Conservation (phyloP, 2,888 invertebrate genomes). For the Acronicta aceris region DNA sequence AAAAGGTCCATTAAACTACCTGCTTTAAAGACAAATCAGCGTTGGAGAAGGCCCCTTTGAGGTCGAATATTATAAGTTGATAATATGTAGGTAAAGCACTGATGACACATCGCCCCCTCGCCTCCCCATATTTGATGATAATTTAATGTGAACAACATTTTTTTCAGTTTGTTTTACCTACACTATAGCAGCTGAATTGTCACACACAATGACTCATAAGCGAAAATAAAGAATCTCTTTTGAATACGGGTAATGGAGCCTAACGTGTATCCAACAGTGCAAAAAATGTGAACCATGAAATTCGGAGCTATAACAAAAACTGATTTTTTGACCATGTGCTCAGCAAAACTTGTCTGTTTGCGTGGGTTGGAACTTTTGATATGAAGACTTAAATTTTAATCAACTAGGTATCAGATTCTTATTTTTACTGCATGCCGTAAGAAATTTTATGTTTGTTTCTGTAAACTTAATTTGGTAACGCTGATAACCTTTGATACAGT, state of each 20-base stretch:
- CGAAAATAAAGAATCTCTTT: constrained; percentile 38
- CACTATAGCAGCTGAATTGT: constrained; percentile 67
- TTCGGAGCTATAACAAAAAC: constrained; percentile 22
- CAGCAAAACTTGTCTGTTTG: constrained; percentile 6
- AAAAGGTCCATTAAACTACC: constrained; percentile 80
- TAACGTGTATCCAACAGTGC: constrained; percentile 30
- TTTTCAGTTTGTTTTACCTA: constrained; percentile 52
- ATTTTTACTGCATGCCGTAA: neutral
- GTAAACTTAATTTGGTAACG: constrained; percentile 4
- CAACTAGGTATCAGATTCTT: constrained; percentile 1
- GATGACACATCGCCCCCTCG: constrained; percentile 73
- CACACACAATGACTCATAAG: constrained; percentile 65
- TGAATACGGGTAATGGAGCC: constrained; percentile 44
- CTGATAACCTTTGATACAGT: constrained; percentile 41
- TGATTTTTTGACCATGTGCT: constrained; percentile 22
- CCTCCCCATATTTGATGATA: constrained; percentile 58
- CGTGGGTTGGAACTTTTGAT: neutral
- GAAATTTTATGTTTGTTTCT: neutral
- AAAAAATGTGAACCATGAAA: constrained; percentile 42
- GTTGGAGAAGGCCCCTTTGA: constrained; percentile 62
- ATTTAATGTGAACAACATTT: constrained; percentile 55
- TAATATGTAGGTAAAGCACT: constrained; percentile 49
- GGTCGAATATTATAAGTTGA: constrained; percentile 57
- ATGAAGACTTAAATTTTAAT: neutral
- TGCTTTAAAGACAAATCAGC: constrained; percentile 71